These are phyloP conservation scores for Metopia argyrocephala DNA, from an alignment of 2,888 invertebrate genomes.

Conservation along the genomic window DNA sequence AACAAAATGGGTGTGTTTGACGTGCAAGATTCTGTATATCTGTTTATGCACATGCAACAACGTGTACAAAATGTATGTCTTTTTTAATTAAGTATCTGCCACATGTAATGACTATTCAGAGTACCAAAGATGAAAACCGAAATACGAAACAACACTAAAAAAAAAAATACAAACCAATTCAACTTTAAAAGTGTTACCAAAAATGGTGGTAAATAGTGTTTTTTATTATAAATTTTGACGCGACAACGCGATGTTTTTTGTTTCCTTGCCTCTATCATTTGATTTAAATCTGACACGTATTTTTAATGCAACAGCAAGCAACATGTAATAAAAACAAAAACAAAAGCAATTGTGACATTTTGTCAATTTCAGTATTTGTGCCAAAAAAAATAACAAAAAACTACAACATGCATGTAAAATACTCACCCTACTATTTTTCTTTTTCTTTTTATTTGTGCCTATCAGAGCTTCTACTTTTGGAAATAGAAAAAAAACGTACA, in stretches of 20 bases:
- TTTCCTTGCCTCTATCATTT: slow-evolving; percentile 35
- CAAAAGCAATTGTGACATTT: slow-evolving; percentile 60
- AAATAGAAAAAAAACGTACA: not conserved
- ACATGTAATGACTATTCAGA: slow-evolving; percentile 64
- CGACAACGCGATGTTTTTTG: slow-evolving; percentile 41
- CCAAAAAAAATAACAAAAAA: not conserved
- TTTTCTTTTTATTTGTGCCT: slow-evolving; percentile 22
- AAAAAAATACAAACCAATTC: slow-evolving; percentile 20
- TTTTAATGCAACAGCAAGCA: slow-evolving; percentile 40
- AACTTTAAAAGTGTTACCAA: slow-evolving; percentile 55
- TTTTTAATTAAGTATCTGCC: slow-evolving; percentile 65
- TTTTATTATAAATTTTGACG: slow-evolving; percentile 13
- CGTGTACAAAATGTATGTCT: slow-evolving; percentile 63
- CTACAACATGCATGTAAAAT: not conserved
- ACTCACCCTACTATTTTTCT: not conserved
- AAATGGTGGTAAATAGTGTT: slow-evolving; percentile 55
- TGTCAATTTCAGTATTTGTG: slow-evolving; percentile 57
- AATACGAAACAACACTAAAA: slow-evolving; percentile 19
- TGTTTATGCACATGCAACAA: slow-evolving; percentile 61
- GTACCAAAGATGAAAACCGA: slow-evolving; percentile 54
- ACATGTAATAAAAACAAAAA: slow-evolving; percentile 31
- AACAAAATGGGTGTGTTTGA: slow-evolving; percentile 65
- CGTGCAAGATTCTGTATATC: slow-evolving; percentile 62
- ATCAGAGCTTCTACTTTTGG: not conserved
- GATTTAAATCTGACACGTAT: slow-evolving; percentile 64